Base-by-base conservation (phyloP, 2,888 invertebrate genomes). In the Erebia aethiops region DNA sequence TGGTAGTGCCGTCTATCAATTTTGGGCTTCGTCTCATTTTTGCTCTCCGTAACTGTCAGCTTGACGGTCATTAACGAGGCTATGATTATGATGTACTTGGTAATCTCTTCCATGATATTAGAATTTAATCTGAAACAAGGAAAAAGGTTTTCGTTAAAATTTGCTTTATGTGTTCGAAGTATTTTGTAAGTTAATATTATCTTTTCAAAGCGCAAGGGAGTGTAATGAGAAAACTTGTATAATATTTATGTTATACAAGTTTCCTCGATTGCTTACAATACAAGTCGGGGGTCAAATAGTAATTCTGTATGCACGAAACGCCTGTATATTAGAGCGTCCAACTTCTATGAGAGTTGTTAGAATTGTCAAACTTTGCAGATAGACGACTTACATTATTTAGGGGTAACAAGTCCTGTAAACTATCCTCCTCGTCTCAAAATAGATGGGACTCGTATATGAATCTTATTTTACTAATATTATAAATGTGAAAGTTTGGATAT, bases 11-110 rank as follows among this genome's bases (percentile, higher is more conserved):
- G 83, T 72, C 89, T 80, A 65, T 89, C 84, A 73, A 86, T 86
- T 78, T 87, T 89, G 1, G 83, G 83, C 72, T 87, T 86, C 0
- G 86, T 87, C 13, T 92, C 90, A 76, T 90, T 88, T 71, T 87
- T 90, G 76, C 90, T 92, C 67, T 90, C 92, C 1, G 86, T 92
- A 14, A 88, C 82, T 52, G 87, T 91, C 9, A 91, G 80, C 74
- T 90, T 87, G 5, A 88, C 88, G 21, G 89, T 89, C 89, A 91
- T 90, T 73, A 93, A 72, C 8, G 91, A 91, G 18, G 89, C 84
- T 60, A 92, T 87, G 73, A 92, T 89, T 66, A 91, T 86, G 35
- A 92, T 74, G 73, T 90, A 91, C 77, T 88, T 92, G 35, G 85
- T 84, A 26, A 88, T 79, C 74, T 86, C 87, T 80, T 89, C 86